A percentile compares a stretch with the other conserved stretches of the same genome.
phyloP scores from a whole-genome alignment of 2,888 invertebrate species.

The Pristionchus maxplancki region DNA sequence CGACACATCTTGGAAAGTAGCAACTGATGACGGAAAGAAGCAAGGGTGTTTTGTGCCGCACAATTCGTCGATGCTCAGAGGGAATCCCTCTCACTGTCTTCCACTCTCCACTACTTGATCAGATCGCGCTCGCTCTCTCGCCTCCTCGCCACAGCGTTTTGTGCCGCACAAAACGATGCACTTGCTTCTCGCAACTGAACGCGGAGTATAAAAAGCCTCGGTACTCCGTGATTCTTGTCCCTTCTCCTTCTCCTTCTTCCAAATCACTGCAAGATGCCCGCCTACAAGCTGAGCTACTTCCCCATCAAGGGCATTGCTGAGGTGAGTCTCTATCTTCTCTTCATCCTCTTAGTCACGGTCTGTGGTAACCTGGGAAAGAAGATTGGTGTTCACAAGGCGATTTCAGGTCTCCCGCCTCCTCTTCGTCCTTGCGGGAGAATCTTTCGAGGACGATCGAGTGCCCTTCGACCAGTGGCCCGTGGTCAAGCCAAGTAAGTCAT shows the following conservation, averaged over 20 bases:
- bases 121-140: background rate
- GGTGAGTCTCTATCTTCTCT: background rate
- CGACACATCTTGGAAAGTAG: no score
- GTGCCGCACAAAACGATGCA: background rate
- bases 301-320: background rate
- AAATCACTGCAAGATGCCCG: background rate
- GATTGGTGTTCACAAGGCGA: no score
- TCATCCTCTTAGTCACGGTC: no score
- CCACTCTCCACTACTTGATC: background rate
- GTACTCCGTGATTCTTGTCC: background rate
- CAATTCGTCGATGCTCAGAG: background rate
- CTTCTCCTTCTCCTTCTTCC: background rate
- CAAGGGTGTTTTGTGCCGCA: background rate
- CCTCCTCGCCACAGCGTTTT: background rate
- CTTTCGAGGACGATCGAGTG: background rate
- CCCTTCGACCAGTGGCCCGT: slow-evolving; percentile 25
- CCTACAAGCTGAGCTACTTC: slow-evolving; percentile 35
- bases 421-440: background rate
- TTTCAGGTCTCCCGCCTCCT: background rate
- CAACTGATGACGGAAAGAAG: no score
- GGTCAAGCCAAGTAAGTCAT: background rate
- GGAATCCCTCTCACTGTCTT: background rate
- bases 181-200: background rate
- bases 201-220: background rate
- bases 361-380: no score